Evolutionary conservation across 2,888 invertebrate genomes (phyloP), one percentile per base, ranked within the genome.

Genomic region (Zygaena filipendulae): DNA sequence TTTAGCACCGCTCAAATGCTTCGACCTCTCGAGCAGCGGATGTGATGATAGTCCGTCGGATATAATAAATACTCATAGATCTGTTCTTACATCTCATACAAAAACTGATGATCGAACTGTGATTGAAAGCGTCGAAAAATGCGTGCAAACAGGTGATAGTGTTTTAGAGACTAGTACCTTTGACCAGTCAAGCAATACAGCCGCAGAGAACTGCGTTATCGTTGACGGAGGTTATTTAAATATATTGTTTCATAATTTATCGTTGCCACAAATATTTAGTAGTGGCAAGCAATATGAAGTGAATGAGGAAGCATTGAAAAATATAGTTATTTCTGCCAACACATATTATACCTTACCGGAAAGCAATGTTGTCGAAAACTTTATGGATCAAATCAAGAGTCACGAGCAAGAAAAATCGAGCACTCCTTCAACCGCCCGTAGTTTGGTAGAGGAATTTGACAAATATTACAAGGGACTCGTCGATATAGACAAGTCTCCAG

Each of bases 181-280:
- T 1, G 52, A 59, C 8, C 43, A 47, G 11, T 30, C 51, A 1
- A 54, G 58, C 0, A 51, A 58, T 11, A 58, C 62, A 0, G 49
- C 60, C 0, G 62, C 60, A 3, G 70, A 71, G 31, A 56, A 72
- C 36, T 69, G 54, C 25, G 56, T 77, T 0, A 54, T 54, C 2
- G 79, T 79, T 3, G 79, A 79, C 31, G 79, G 79, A 5, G 54
- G 67, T 9, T 79, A 74, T 36, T 48, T 79, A 2, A 79, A 79
- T 31, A 77, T 79, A 31, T 41, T 79, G 2, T 77, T 79, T 38
- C 62, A 66, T 7, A 70, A 72, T 38, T 38, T 75, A 12, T 52
- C 59, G 1, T 38, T 70, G 13, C 75, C 79, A 2, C 59, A 68
- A 38, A 79, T 79, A 24, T 79, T 79, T 34, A 74, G 69, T 37